Conservation (phyloP, 2,113 vertebrate genomes). For the Numenius arquata region DNA sequence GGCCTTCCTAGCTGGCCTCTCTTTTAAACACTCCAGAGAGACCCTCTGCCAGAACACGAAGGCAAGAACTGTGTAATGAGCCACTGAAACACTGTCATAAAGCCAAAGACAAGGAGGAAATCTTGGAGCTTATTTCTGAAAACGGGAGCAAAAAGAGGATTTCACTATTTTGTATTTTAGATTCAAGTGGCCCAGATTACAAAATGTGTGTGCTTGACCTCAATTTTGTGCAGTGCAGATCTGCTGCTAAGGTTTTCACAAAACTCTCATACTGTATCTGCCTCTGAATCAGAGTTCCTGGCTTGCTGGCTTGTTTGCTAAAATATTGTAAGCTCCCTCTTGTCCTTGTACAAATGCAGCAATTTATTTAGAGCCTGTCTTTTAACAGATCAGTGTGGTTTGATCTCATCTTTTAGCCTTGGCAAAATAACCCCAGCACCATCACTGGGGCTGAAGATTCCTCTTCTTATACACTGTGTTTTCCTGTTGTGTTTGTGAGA, state of each 20-base stretch:
- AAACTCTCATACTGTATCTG: background rate
- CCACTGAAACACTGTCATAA: background rate
- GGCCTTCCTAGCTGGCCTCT: background rate
- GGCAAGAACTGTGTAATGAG: background rate
- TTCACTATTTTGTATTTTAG: background rate
- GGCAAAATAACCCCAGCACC: background rate
- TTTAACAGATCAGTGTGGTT: background rate
- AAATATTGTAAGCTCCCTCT: background rate
- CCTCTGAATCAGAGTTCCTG: background rate
- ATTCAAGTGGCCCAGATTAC: background rate
- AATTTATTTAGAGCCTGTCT: background rate
- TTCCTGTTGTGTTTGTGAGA: background rate
- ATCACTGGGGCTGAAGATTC: background rate
- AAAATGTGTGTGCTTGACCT: background rate
- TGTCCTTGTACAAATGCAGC: constrained; percentile 1
- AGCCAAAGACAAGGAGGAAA: background rate
- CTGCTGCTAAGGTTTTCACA: background rate
- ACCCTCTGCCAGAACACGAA: background rate
- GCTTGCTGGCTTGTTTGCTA: background rate
- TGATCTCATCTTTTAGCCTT: background rate
- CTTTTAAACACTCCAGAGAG: background rate
- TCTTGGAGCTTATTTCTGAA: background rate
- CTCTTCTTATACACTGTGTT: background rate
- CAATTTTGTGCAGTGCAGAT: constrained; percentile 8
- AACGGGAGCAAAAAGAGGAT: background rate